Evolutionary conservation across 1,140 invertebrate species (phyloP).

Genomic region (Drosophila nebulosa): DNA sequence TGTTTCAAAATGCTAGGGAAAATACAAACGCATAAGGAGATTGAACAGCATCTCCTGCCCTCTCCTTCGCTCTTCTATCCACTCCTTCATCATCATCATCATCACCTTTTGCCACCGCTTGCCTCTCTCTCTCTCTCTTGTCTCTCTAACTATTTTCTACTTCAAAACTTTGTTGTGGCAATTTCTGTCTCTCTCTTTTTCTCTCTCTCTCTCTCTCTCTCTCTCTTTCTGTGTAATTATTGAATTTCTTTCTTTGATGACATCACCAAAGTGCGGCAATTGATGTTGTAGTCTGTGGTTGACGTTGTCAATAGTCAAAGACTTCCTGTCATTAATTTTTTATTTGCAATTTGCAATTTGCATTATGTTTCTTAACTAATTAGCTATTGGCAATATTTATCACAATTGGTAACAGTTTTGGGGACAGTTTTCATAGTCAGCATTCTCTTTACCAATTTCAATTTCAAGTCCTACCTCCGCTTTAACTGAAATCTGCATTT

Average conservation of each 20-base stretch:
- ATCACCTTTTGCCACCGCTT: not conserved
- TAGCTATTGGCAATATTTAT: not conserved
- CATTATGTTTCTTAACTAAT: not conserved
- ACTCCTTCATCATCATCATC: not conserved
- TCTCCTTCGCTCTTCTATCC: no score
- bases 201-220: not conserved
- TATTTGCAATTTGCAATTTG: not conserved
- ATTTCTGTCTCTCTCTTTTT: constrained; percentile 6
- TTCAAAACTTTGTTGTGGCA: constrained; percentile 6
- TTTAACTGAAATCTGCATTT: not conserved
- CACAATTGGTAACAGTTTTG: no score
- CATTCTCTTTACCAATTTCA: no score
- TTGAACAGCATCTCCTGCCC: not conserved
- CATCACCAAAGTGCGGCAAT: constrained; percentile 7
- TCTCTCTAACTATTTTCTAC: not conserved
- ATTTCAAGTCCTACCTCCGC: no score
- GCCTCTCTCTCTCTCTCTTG: no score
- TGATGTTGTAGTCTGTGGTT: constrained; percentile 12
- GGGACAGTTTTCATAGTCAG: no score
- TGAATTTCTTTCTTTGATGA: not conserved
- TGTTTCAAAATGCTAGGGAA: not conserved
- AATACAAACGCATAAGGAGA: not conserved
- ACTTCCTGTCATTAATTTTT: constrained; percentile 2
- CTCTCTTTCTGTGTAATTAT: not conserved
- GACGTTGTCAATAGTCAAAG: constrained; percentile 13